These are phyloP conservation scores for Archivesica marissinica DNA, from an alignment of 1,140 invertebrate species.

Conservation along the genomic window DNA sequence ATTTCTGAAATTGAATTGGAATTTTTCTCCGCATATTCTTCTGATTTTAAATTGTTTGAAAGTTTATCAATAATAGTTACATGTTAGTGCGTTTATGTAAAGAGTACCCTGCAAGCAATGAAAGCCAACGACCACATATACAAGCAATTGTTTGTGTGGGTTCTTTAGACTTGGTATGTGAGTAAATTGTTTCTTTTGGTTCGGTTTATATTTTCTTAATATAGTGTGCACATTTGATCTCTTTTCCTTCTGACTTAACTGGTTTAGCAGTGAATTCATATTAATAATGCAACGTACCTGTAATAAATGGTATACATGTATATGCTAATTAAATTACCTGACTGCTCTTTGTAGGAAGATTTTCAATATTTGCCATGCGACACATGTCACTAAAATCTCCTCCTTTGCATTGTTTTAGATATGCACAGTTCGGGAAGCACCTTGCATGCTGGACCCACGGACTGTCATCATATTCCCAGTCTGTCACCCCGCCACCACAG, in stretches of 20 bases:
- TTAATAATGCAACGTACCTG: neutral
- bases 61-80: neutral
- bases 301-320: too few species aligned
- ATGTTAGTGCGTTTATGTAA: neutral
- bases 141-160: neutral
- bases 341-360: neutral
- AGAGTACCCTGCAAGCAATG: neutral
- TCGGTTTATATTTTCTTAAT: neutral
- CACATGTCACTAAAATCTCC: slow-evolving; percentile 86
- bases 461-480: slow-evolving; percentile 92
- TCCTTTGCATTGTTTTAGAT: slow-evolving; percentile 90
- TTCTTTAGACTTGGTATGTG: neutral
- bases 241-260: neutral
- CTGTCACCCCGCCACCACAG: slow-evolving; percentile 93
- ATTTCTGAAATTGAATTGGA: neutral
- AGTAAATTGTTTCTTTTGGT: neutral
- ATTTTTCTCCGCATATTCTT: neutral
- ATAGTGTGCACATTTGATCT: neutral
- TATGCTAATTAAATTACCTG: neutral
- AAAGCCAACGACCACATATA: neutral
- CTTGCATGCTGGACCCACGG: slow-evolving; percentile 95
- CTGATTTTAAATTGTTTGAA: neutral
- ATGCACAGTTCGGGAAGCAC: slow-evolving; percentile 92
- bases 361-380: slow-evolving; percentile 10
- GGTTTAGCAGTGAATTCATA: neutral